Conservation (phyloP, 1,140 invertebrate genomes). For the Drosophila pseudoobscura region DNA sequence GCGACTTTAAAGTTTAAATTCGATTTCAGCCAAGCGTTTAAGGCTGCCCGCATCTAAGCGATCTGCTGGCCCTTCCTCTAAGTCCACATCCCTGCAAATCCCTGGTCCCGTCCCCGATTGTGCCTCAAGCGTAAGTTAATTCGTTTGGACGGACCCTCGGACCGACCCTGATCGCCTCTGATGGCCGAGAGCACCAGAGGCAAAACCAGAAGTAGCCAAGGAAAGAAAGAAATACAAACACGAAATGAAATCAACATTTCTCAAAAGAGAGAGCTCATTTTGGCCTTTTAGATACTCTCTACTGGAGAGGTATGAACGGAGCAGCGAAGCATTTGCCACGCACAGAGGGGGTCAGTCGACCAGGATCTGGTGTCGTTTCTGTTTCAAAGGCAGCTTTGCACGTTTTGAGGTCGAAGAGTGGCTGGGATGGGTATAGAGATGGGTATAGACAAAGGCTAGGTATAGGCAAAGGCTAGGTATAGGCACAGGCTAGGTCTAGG, state of each 20-base stretch:
- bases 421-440: too few species aligned
- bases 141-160: slow-evolving; percentile 52
- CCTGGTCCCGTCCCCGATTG: neutral
- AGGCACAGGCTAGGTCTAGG: too few species aligned
- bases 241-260: slow-evolving; percentile 67
- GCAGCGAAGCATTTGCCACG: neutral
- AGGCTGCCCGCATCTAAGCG: slow-evolving; percentile 12
- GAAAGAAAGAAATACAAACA: slow-evolving; percentile 36
- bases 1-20: neutral
- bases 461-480: too few species aligned
- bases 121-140: slow-evolving; percentile 62
- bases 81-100: neutral
- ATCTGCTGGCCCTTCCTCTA: neutral
- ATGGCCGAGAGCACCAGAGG: neutral
- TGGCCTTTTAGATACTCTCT: neutral
- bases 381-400: too few species aligned
- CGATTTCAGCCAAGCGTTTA: too few species aligned
- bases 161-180: slow-evolving; percentile 26
- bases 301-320: too few species aligned
- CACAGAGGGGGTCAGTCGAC: neutral
- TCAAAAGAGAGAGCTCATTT: slow-evolving; percentile 4
- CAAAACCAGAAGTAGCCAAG: slow-evolving; percentile 10
- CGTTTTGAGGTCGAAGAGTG: too few species aligned
- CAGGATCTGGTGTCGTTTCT: too few species aligned
- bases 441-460: too few species aligned